Percentiles rank a stretch among this genome's conserved stretches.
phyloP scores from a whole-genome alignment of 2,888 invertebrate genomes.

The Orthosia gracilis region DNA sequence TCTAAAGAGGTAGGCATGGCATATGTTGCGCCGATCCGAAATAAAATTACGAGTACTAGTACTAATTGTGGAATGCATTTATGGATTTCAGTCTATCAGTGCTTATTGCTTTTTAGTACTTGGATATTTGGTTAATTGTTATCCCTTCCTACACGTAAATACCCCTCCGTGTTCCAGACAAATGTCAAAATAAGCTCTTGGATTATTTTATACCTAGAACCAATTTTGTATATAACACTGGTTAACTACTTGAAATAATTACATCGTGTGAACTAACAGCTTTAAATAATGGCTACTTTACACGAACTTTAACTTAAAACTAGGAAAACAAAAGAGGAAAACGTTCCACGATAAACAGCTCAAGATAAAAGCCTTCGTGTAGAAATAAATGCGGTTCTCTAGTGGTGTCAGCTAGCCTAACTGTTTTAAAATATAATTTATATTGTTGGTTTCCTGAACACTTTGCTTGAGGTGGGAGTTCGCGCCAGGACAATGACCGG shows the following conservation, averaged over 20 bases:
- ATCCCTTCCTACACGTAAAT: background rate
- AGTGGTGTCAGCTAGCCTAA: conserved; percentile 21
- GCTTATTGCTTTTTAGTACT: background rate
- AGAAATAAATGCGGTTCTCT: conserved; percentile 29
- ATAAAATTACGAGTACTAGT: too few relatives aligned
- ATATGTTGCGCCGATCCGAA: background rate
- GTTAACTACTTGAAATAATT: conserved; percentile 12
- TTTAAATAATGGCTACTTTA: conserved; percentile 31
- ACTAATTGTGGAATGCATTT: too few relatives aligned
- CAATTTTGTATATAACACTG: background rate
- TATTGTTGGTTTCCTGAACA: conserved; percentile 5
- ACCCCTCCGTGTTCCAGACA: background rate
- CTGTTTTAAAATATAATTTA: conserved; percentile 36
- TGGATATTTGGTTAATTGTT: background rate
- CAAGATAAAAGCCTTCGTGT: conserved; percentile 44
- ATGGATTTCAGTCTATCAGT: background rate
- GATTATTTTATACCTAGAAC: background rate
- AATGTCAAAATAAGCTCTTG: background rate
- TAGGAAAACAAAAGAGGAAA: conserved; percentile 37
- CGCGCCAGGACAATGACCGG: too few relatives aligned
- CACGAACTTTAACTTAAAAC: conserved; percentile 42
- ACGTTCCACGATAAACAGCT: conserved; percentile 41
- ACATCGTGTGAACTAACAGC: conserved; percentile 25
- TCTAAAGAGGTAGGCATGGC: too few relatives aligned
- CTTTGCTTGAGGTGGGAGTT: background rate